Evolutionary conservation across 2,113 vertebrate species (phyloP), one percentile per base, ranked within the genome.

Genomic region (Cebus imitator): DNA sequence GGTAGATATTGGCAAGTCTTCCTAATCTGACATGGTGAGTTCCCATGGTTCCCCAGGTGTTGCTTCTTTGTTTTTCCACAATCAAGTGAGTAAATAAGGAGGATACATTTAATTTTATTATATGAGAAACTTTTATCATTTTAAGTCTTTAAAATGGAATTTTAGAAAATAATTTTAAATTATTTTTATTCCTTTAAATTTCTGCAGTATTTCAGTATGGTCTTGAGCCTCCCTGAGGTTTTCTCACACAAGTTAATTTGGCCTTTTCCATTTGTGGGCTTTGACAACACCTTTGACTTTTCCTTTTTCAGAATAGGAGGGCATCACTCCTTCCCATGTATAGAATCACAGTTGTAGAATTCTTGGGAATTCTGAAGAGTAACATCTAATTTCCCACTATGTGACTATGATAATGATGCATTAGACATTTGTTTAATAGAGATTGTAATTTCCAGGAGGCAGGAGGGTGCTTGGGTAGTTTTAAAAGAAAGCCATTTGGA

Each of bases 131-230:
- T 58, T 85, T 76, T 73, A 18, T 66, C 11, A 73, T 83, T 97
- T 87, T 91, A 82, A 86, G 57, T 78, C 75, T 94, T 61, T 87
- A 48, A 81, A 73, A 35, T 91, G 48, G 17, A 89, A 80, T 96
- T 83, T 96, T 73, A 95, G 50, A 85, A 90, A 87, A n/a, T 0
- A 58, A 52, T 52, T 91, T 70, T 85, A 70, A 37, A 17, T 92
- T 82, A 70, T 40, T 95, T 91, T 93, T 72, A 37, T 95, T 92
- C 27, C 75, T 95, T 78, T 73, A 89, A 43, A 61, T 88, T 84
- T 89, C 58, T 90, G n/a, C 48, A 9, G 6, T 88, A 68, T 80
- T 91, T 92, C 13, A 52, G 8, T 40, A 18, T 48, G 45, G 23
- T 70, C 43, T 66, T 89, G 37, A 92, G 40, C 25, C 45, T 94